phyloP scores from a whole-genome alignment of 2,113 vertebrate genomes.

The Cyanoderma ruficeps region DNA sequence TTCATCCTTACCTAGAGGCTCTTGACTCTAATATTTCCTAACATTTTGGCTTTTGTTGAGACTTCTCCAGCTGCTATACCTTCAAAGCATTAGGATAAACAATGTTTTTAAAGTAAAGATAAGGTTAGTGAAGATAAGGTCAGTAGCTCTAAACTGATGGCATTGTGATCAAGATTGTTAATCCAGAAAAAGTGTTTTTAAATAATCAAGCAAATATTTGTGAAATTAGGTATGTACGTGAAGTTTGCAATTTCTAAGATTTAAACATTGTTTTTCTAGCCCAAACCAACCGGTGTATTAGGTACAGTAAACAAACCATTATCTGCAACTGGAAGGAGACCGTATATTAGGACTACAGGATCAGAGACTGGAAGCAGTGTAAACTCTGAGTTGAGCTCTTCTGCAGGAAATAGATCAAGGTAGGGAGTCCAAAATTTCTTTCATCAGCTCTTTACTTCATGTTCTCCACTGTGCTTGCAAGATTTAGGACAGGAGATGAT shows the following conservation, averaged over 20 bases:
- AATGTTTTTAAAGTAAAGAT: neutral
- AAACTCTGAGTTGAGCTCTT: constrained; percentile 86
- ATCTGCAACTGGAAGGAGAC: constrained; percentile 89
- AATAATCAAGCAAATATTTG: neutral
- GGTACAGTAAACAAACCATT: constrained; percentile 94
- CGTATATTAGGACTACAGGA: constrained; percentile 84
- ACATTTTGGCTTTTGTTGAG: neutral
- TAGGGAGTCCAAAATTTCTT: constrained; percentile 24
- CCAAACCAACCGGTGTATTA: constrained; percentile 90
- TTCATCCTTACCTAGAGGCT: neutral
- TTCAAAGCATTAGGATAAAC: neutral
- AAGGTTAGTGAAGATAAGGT: neutral
- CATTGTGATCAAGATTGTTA: neutral
- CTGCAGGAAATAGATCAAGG: constrained; percentile 88
- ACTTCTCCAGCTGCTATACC: neutral
- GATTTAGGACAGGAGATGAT: neutral
- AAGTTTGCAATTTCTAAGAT: neutral
- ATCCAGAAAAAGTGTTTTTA: neutral
- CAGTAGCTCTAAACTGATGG: neutral
- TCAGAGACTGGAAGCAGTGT: constrained; percentile 85
- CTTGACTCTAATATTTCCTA: neutral
- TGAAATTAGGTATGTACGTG: neutral
- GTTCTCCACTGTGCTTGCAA: neutral
- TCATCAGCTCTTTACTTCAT: neutral
- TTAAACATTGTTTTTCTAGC: constrained; percentile 71